Percentiles rank a stretch among this genome's conserved stretches.
Evolutionary conservation across 2,797 vertebrate species (phyloP).

Genomic region (Heterohyrax brucei): DNA sequence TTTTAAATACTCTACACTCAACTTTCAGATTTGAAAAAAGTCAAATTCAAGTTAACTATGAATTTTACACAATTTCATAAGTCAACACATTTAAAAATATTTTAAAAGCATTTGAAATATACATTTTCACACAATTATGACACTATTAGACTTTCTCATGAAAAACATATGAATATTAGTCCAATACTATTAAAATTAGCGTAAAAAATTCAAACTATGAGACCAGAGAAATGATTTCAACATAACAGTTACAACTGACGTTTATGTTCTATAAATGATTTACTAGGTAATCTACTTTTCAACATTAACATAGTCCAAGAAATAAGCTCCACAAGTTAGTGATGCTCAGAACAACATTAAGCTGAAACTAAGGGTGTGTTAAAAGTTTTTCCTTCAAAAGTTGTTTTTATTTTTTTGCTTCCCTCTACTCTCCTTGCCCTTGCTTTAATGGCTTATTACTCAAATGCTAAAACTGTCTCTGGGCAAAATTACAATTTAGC

Average conservation of each 20-base stretch:
- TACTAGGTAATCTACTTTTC: slow-evolving; percentile 75
- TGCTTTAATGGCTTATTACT: neutral
- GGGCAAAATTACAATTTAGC: neutral
- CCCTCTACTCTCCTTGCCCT: neutral
- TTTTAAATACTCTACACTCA: slow-evolving; percentile 35
- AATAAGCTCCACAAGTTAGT: slow-evolving; percentile 70
- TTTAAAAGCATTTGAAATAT: slow-evolving; percentile 71
- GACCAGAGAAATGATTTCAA: slow-evolving; percentile 72
- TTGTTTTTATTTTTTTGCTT: neutral
- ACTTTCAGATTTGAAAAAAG: slow-evolving; percentile 67
- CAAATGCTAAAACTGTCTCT: slow-evolving; percentile 44
- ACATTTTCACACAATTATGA: slow-evolving; percentile 75
- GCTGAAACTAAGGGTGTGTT: slow-evolving; percentile 15
- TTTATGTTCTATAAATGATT: slow-evolving; percentile 57
- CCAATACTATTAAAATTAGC: slow-evolving; percentile 68
- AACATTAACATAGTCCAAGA: slow-evolving; percentile 72
- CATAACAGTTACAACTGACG: slow-evolving; percentile 71
- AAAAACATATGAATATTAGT: slow-evolving; percentile 70
- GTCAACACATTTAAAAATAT: slow-evolving; percentile 52
- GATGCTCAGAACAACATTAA: neutral
- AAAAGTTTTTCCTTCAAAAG: neutral
- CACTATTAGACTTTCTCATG: slow-evolving; percentile 63
- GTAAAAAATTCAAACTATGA: slow-evolving; percentile 71
- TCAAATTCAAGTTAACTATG: slow-evolving; percentile 58
- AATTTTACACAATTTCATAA: slow-evolving; percentile 55